Base-by-base conservation (phyloP, 1,140 invertebrate species). In the Drepana arcuata region DNA sequence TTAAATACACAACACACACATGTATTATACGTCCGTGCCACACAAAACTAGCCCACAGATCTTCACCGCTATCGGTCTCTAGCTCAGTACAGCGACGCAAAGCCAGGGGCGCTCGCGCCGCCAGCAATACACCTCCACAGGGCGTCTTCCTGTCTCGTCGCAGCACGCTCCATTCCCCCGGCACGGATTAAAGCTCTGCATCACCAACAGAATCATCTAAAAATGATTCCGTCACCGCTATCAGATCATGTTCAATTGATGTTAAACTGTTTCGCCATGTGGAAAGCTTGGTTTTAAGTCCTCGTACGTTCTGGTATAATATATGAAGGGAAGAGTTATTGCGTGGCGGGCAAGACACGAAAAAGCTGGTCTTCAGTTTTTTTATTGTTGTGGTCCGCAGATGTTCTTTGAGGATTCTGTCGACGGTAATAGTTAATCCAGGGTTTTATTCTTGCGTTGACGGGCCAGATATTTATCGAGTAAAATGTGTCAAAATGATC, bases 1-100 rank as follows among this genome's bases (percentile, higher is more conserved):
- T 23, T 2, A 42, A 25, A 12, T 43, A 48, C 0, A 48, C 32
- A 9, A 48, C 40, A 18, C 41, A 49, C 7, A 49, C 34, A 32
- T 25, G 28, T 1, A 41, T 10, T 7, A 12, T 7, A n/a, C 14
- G 15, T n/a, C 42, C 42, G 14, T 31, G 23, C 10, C 15, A 26
- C 4, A 12, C 14, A 9, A 41, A 34, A 11, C 10, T 27, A 2
- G 35, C 35, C 42, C 35, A 45, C 10, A 45, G n/a, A n/a, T n/a
- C n/a, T n/a, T n/a, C n/a, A n/a, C n/a, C n/a, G n/a, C n/a, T n/a
- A n/a, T n/a, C n/a, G 7, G 25, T 45, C 30, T 45, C 42, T 6
- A 45, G 25, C 7, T 45, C 34, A 7, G 1, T 7, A 7, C 24
- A 35, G n/a, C 42, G 41, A 7, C 14, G 10, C n/a, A 38, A 3